These are phyloP conservation scores for Odontothrips loti DNA, from an alignment of 2,888 invertebrate species.

Conservation along the genomic window DNA sequence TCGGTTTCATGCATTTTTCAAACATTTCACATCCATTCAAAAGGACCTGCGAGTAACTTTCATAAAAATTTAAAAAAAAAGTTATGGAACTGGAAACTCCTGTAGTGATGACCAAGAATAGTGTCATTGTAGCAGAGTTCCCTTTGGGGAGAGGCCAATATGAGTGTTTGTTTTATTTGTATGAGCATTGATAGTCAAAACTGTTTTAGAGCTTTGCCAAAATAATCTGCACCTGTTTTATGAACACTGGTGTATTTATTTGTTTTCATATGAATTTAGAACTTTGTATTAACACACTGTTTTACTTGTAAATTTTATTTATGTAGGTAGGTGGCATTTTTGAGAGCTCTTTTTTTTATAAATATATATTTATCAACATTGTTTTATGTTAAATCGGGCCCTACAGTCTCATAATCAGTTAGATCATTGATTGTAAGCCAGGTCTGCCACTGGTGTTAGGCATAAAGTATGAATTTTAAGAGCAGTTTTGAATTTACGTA, in stretches of 20 bases:
- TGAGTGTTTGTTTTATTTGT: slow-evolving; percentile 13
- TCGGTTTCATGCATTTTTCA: background rate
- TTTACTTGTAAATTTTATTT: slow-evolving; percentile 26
- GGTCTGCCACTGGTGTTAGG: slow-evolving; percentile 24
- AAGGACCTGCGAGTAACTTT: background rate
- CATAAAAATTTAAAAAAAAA: background rate
- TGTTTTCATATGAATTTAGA: slow-evolving; percentile 27
- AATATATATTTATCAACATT: slow-evolving; percentile 32
- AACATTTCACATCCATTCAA: background rate
- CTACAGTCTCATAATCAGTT: slow-evolving; percentile 17
- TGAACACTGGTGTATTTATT: slow-evolving; percentile 25
- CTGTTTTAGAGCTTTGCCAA: slow-evolving; percentile 26
- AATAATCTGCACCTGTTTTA: slow-evolving; percentile 25
- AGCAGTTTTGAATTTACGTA: slow-evolving; percentile 34
- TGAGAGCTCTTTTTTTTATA: slow-evolving; percentile 35
- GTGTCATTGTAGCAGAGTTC: slow-evolving; percentile 2
- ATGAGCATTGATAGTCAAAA: slow-evolving; percentile 25
- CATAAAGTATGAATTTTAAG: slow-evolving; percentile 23
- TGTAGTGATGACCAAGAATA: background rate
- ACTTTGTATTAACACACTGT: slow-evolving; percentile 26
- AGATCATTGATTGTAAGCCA: slow-evolving; percentile 23
- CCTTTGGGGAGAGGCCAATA: slow-evolving; percentile 20
- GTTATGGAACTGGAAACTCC: background rate
- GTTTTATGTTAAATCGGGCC: slow-evolving; percentile 25
- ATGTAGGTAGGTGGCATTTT: slow-evolving; percentile 26